Percentiles rank a stretch among this genome's conserved stretches.
These are phyloP conservation scores for Perodicticus potto DNA, from an alignment of 2,797 vertebrate genomes.

Conservation along the genomic window DNA sequence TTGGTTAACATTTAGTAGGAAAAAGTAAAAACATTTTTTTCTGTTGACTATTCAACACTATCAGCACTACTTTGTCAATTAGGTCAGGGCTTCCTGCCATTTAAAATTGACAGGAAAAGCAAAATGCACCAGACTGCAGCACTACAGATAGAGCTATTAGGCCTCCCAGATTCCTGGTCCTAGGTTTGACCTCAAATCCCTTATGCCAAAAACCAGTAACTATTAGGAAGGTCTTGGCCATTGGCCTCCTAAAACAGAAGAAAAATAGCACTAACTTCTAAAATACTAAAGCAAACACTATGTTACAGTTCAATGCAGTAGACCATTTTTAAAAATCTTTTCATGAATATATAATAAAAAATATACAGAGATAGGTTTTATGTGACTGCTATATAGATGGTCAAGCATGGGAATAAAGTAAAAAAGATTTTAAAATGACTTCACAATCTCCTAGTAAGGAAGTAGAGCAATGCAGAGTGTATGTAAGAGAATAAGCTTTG, in stretches of 20 bases:
- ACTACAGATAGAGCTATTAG: conserved; percentile 55
- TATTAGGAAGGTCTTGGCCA: not conserved
- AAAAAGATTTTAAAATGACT: not conserved
- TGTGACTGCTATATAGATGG: not conserved
- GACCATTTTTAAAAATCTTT: not conserved
- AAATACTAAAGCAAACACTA: not conserved
- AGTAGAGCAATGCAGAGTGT: not conserved
- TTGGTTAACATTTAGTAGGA: conserved; percentile 54
- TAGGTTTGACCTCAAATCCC: conserved; percentile 50
- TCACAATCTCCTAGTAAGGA: not conserved
- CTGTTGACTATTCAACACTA: conserved; percentile 39
- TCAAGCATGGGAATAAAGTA: not conserved
- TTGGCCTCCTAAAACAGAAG: not conserved
- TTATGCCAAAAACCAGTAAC: not conserved
- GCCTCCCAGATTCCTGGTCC: conserved; percentile 36
- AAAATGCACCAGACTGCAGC: conserved; percentile 61
- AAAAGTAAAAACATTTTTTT: conserved; percentile 60
- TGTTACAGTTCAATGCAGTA: not conserved
- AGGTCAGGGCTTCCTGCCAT: conserved; percentile 78
- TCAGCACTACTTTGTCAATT: conserved; percentile 69
- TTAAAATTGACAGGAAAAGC: conserved; percentile 80
- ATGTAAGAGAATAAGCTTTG: not conserved
- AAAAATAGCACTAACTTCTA: not conserved
- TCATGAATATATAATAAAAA: not conserved
- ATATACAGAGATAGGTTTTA: not conserved